These are phyloP conservation scores for Eupeodes corollae DNA, from an alignment of 1,140 invertebrate species.

Conservation along the genomic window DNA sequence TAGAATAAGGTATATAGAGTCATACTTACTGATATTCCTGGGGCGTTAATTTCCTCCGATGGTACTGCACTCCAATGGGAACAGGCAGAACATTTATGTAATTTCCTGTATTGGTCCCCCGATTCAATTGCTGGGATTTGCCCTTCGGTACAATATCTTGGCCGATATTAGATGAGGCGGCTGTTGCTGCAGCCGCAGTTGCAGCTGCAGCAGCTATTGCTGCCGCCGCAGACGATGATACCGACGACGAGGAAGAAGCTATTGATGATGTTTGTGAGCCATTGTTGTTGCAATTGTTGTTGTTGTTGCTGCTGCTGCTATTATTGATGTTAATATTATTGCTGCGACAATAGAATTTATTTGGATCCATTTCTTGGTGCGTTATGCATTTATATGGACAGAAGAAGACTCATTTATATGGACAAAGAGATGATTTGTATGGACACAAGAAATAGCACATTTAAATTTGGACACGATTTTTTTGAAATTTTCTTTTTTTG, in stretches of 20 bases:
- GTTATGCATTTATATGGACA: neutral
- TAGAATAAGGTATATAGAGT: neutral
- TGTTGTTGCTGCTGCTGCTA: slow-evolving; percentile 1
- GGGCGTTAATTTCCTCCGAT: slow-evolving; percentile 28
- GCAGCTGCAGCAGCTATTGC: slow-evolving; percentile 5
- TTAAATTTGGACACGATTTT: neutral
- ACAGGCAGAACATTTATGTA: slow-evolving; percentile 35
- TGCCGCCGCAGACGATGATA: slow-evolving; percentile 6
- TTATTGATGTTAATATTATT: neutral
- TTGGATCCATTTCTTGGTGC: slow-evolving; percentile 20
- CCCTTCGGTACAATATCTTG: slow-evolving; percentile 4
- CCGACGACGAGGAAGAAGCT: slow-evolving; percentile 15
- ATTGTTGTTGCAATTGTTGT: neutral
- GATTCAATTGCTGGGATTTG: slow-evolving; percentile 2
- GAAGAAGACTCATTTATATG: neutral
- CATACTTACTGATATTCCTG: slow-evolving; percentile 33
- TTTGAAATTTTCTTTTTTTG: neutral
- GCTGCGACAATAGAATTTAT: slow-evolving; percentile 27
- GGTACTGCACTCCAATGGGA: slow-evolving; percentile 31
- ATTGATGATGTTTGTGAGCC: slow-evolving; percentile 12
- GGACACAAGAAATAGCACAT: neutral
- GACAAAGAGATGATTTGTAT: neutral
- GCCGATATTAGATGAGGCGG: neutral
- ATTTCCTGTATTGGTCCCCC: slow-evolving; percentile 13
- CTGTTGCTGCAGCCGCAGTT: neutral